Evolutionary conservation across 2,888 invertebrate species (phyloP).

Genomic region (Alentia gelatinosa): DNA sequence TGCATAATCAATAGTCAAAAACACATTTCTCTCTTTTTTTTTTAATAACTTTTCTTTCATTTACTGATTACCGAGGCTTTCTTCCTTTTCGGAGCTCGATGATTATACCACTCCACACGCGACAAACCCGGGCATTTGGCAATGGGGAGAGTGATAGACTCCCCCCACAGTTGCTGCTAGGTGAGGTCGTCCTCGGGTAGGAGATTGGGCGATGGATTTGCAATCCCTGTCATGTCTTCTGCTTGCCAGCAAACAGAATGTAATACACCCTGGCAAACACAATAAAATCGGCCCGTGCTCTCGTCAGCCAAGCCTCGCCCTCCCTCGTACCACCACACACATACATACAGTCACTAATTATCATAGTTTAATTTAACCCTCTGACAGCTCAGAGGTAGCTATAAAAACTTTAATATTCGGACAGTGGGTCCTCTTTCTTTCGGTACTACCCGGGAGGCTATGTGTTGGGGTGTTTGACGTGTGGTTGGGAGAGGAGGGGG

Average conservation of each 20-base stretch:
- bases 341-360: neutral
- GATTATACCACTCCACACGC: neutral
- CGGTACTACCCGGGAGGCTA: neutral
- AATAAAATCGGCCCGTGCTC: neutral
- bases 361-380: constrained; percentile 44
- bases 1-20: too few species aligned
- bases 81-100: neutral
- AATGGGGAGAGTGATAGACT: neutral
- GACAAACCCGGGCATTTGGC: neutral
- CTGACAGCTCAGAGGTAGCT: neutral
- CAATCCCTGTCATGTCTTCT: constrained; percentile 49
- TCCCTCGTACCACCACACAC: neutral
- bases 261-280: constrained; percentile 50
- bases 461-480: neutral
- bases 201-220: constrained; percentile 23
- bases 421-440: neutral
- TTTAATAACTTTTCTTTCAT: too few species aligned
- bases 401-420: constrained; percentile 23
- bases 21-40: too few species aligned
- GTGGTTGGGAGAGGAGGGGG: neutral
- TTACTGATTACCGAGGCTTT: too few species aligned
- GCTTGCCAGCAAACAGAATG: constrained; percentile 44
- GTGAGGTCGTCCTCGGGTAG: neutral
- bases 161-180: neutral
- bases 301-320: neutral